Base-by-base conservation (phyloP, 1,140 invertebrate species). In the Dreissena rostriformis region DNA sequence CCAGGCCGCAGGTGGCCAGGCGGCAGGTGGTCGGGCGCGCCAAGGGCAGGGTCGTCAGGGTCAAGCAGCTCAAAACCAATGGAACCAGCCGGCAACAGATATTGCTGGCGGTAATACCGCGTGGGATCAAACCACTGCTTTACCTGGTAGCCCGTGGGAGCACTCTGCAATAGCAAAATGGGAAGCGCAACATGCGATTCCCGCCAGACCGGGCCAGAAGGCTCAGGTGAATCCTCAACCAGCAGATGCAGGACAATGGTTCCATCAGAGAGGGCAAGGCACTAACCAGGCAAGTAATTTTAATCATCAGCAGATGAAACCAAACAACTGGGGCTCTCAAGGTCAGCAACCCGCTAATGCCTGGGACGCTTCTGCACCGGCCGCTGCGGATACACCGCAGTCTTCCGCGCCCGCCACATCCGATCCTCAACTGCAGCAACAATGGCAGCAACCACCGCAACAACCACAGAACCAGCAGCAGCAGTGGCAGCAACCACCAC, bases 401-500 rank as follows among this genome's bases (percentile, higher is more conserved):
- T 24, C 12, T 28, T 6, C 49, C 14, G 49, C 1, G 12, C 39
- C 29, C 19, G 51, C n/a, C 15, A 22, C 12, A 26, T 15, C 6
- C 7, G n/a, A 10, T 26, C 51, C 15, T 24, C 72, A n/a, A 26
- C 39, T 1, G 26, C 12, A 28, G 52, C 51, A 24, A 57, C 63
- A 55, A 29, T 51, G 52, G 29, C 80, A 73, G 53, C 78, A 81
- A 29, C n/a, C 49, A 52, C 24, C 10, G 2, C 53, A 55, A 22
- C 68, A 39, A 51, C 79, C 52, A 19, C 6, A 24, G 17, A 19
- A 67, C 17, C 72, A 57, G 52, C 15, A 19, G 12, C 63, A 67
- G 24, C 63, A 1, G 28, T n/a, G 26, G 71, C 71, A 4, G 51
- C 14, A 17, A 29, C 29, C 29, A 74, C 70, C 53, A 70, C 77